A percentile compares a stretch with the other conserved stretches of the same genome.
Evolutionary conservation across 2,113 vertebrate species (phyloP).

Genomic region (Python bivittatus): DNA sequence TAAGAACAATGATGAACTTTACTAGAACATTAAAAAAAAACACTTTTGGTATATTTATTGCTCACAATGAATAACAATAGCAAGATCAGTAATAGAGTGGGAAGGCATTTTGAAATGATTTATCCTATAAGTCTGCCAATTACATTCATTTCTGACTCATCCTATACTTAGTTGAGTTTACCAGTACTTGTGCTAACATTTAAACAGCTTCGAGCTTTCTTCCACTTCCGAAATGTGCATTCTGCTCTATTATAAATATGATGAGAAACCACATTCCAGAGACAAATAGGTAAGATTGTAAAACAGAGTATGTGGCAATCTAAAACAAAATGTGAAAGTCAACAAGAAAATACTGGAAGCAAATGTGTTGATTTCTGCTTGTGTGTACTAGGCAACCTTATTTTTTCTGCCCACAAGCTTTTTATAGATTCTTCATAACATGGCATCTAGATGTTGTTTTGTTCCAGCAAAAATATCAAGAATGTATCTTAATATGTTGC

Average conservation of each 20-base stretch:
- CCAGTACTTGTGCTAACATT: conserved; percentile 23
- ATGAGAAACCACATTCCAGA: neutral
- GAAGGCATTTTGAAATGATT: conserved; percentile 47
- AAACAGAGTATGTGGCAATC: neutral
- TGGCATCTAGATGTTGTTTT: neutral
- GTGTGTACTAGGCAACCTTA: neutral
- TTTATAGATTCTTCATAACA: neutral
- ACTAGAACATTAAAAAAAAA: neutral
- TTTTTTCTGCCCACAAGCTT: neutral
- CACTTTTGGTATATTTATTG: conserved; percentile 15
- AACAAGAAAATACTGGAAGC: neutral
- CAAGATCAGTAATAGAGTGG: conserved; percentile 46
- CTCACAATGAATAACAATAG: neutral
- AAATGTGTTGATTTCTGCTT: neutral
- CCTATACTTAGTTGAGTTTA: conserved; percentile 14
- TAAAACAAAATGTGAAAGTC: neutral
- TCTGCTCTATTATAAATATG: neutral
- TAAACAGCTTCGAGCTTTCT: neutral
- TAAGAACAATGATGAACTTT: conserved; percentile 23
- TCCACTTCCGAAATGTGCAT: neutral
- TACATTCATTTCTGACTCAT: conserved; percentile 51
- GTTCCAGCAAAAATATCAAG: too few species aligned
- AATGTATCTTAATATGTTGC: too few species aligned
- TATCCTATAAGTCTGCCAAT: conserved; percentile 48
- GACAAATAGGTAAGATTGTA: neutral